Base-by-base conservation (phyloP, 2,113 vertebrate species). In the Osmerus eperlanus region DNA sequence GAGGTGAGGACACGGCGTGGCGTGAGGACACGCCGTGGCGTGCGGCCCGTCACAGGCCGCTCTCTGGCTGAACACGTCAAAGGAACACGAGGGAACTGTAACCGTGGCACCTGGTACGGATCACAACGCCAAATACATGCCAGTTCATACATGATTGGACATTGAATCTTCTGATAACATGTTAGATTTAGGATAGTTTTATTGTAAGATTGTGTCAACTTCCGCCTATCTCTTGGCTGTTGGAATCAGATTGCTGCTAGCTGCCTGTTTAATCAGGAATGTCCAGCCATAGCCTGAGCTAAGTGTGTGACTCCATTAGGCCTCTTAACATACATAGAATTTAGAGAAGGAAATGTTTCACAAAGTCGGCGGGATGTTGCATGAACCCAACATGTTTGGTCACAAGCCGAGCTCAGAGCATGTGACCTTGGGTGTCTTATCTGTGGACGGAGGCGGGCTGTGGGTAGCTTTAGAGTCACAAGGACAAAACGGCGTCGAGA, bases 341-440 rank as follows among this genome's bases (percentile, higher is more conserved):
- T 90, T 87, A 89, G 83, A 86, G 74, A 86, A 81, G 79, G 62
- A 86, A 83, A 60, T 70, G 11, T 89, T 90, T 88, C 88, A 81
- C 71, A 86, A 77, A 70, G 67, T 68, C 52, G 59, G 67, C 28
- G 29, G 63, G 69, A 76, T 77, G 83, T 88, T 89, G 80, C 83
- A 83, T 86, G 82, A 89, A 82, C 71, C 55, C 52, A 70, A 78
- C 28, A 77, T 72, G 79, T 67, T 78, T 59, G 71, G 74, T 85
- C 78, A 85, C 68, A 80, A 75, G 83, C 70, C 85, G 77, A 78
- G 70, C 60, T 61, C 69, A 25, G 29, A 68, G 61, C 90, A 91
- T 86, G 84, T 91, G 91, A 92, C 78, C 72, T 61, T 80, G 84
- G 85, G 73, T 82, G 78, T 75, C 71, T 81, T 73, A 75, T 68